Percentiles rank a stretch among this genome's conserved stretches.
These are phyloP conservation scores for Phoeniculus purpureus DNA, from an alignment of 2,797 vertebrate genomes.

Conservation along the genomic window DNA sequence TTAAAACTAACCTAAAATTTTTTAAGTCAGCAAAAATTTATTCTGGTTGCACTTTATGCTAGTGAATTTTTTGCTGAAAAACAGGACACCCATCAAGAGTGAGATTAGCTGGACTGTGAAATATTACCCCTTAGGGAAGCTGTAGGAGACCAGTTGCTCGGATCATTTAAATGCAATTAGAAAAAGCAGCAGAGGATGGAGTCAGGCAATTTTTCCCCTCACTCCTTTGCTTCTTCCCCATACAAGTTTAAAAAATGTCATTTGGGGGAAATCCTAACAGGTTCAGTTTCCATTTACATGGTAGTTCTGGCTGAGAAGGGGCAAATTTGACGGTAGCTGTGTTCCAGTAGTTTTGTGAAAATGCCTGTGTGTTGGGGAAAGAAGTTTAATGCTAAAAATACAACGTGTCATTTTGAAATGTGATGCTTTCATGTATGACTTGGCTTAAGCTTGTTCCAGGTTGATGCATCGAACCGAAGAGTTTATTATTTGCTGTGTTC, in stretches of 20 bases:
- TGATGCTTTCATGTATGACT: background rate
- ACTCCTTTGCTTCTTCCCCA: background rate
- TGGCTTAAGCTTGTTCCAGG: background rate
- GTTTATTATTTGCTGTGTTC: background rate
- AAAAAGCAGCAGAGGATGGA: constrained; percentile 64
- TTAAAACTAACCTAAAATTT: background rate
- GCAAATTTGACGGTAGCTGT: background rate
- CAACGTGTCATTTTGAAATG: background rate
- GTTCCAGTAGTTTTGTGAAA: background rate
- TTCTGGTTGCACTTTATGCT: background rate
- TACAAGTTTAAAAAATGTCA: constrained; percentile 22
- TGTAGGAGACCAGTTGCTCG: constrained; percentile 51
- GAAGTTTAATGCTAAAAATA: background rate
- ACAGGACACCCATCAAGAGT: constrained; percentile 1
- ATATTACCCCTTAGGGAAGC: constrained; percentile 56
- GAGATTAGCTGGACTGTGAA: constrained; percentile 61
- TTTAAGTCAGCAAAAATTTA: constrained; percentile 9
- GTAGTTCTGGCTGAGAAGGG: background rate
- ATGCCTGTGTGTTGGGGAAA: background rate
- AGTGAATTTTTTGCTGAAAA: constrained; percentile 28
- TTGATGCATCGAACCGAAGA: background rate
- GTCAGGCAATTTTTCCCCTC: constrained; percentile 39
- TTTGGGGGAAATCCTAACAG: constrained; percentile 17
- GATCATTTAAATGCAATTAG: constrained; percentile 74
- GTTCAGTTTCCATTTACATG: constrained; percentile 28